Evolutionary conservation across 2,113 vertebrate genomes (phyloP), one percentile per base, ranked within the genome.

Genomic region (Gnathonemus echidnorhynchus): DNA sequence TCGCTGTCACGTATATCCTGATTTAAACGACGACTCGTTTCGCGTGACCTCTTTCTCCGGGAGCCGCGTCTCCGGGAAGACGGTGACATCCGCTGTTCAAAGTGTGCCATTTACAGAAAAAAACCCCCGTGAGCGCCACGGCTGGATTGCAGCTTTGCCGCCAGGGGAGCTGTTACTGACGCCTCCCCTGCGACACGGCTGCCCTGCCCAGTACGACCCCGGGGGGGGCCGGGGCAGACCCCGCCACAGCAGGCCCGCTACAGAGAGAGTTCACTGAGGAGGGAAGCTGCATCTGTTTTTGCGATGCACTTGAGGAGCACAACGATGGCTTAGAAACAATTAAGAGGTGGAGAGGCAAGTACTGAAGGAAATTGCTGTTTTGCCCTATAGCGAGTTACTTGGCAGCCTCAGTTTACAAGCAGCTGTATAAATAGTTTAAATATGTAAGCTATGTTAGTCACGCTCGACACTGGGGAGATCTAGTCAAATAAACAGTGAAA

Each of bases 401-500:
- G 48, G 48, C 48, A 50, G 86, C 50, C 10, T 87, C 17, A 53
- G n/a, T 87, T 87, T 87, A 86, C 15, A 53, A 35, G 48, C 48
- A 87, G 49, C 86, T 88, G 53, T 62, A 46, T 88, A 58, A 88
- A 88, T 58, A 88, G 52, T 52, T 87, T 87, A 52, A 52, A 46
- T 87, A 87, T 62, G 35, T 42, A 88, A 62, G 87, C 35, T 88
- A 19, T 88, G 52, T 45, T 42, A 88, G n/a, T 87, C 49, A 35
- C 19, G 19, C 53, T 58, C 58, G 35, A 58, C 52, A 62, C 35
- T 11, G 19, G 7, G 56, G 53, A 56, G 31, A n/a, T 15, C 52
- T 46, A 87, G 13, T 15, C 49, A 88, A 88, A 42, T 88, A 66
- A 88, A 88, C n/a, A 66, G 53, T 88, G 87, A 58, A 35, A 58